Base-by-base conservation (phyloP, 2,113 vertebrate genomes). In the Prolemur simus region DNA sequence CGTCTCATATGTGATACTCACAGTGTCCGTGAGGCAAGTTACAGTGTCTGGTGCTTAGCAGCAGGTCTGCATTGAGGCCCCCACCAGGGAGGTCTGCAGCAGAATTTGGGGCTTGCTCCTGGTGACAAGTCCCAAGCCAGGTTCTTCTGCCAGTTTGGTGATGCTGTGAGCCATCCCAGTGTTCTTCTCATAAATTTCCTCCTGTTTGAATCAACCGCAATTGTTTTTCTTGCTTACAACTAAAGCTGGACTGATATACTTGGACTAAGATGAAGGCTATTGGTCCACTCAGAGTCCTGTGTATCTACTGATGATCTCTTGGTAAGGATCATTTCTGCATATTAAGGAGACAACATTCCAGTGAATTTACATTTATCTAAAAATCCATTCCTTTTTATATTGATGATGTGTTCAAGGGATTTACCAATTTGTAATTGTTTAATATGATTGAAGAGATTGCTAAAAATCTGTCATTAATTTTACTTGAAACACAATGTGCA, bases 401-500 rank as follows among this genome's bases (percentile, higher is more conserved):
- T 54, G 32, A 66, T 81, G 25, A 63, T 77, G 8, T 27, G 25
- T 27, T 82, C 9, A 60, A 21, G 68, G 87, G 49, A 82, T 83
- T 69, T 96, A 69, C 39, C 39, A 89, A 80, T 85, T 89, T 88
- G n/a, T 71, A 83, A 60, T 69, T 54, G 32, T 69, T 87, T 68
- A 29, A 34, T 32, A 12, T 37, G 17, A 77, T 69, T 66, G 18
- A 37, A 90, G 21, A 74, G 56, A 39, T 74, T 58, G 42, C 45
- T 64, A 71, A 73, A 92, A 87, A 86, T 42, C 18, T 21, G 25
- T 54, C 52, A 71, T 60, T 63, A 45, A 45, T 88, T 84, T 91
- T 32, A 32, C 32, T 78, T 64, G 76, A 25, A 29, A 76, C 27
- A 37, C 1, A 49, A 58, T 68, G 9, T 69, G 5, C 54, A 11